Percentiles rank a stretch among this genome's conserved stretches.
phyloP scores from a whole-genome alignment of 1,140 invertebrate genomes.

The Aphaenogaster rudis region DNA sequence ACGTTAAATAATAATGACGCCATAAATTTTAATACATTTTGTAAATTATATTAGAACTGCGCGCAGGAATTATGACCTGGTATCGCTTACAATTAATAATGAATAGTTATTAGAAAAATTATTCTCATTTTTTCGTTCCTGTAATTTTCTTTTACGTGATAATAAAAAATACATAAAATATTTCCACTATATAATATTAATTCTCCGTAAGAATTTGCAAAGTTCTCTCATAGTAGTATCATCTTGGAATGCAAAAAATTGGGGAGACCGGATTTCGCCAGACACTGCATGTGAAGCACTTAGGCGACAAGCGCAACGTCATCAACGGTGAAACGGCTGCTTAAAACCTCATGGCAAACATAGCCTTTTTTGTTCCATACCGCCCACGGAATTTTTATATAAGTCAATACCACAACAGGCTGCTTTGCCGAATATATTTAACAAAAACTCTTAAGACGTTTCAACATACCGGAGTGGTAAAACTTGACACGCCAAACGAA shows the following conservation, averaged over 20 bases:
- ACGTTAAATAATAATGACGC: not conserved
- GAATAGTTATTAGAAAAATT: not conserved
- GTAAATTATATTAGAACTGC: not conserved
- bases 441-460: slow-evolving; percentile 12
- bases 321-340: not conserved
- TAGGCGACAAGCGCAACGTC: not conserved
- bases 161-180: not conserved
- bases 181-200: not conserved
- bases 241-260: slow-evolving; percentile 22
- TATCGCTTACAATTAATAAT: not conserved
- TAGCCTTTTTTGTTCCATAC: slow-evolving; percentile 7
- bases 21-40: slow-evolving; percentile 23
- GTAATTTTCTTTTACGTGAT: not conserved
- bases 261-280: not conserved
- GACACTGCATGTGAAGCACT: not conserved
- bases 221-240: not conserved
- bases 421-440: slow-evolving; percentile 4
- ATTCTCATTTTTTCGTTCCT: not conserved
- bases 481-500: not conserved
- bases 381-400: slow-evolving; percentile 21
- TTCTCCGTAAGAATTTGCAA: not conserved
- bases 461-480: not conserved
- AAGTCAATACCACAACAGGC: not conserved
- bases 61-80: not conserved
- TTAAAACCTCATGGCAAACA: slow-evolving; percentile 35